A percentile compares a stretch with the other conserved stretches of the same genome.
phyloP scores from a whole-genome alignment of 2,888 invertebrate species.

The Watsonalla cultraria region DNA sequence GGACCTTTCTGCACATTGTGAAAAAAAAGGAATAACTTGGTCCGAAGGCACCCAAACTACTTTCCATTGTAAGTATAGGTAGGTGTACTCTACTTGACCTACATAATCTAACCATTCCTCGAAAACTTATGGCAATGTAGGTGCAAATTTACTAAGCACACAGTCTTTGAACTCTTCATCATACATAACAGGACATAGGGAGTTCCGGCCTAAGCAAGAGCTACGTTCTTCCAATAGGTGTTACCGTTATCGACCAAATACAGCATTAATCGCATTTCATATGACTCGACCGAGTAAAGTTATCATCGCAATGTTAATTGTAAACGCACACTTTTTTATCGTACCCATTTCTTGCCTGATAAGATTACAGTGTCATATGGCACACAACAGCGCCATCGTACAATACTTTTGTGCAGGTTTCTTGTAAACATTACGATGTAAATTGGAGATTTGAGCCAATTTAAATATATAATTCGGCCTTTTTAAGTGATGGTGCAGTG shows the following conservation, averaged over 20 bases:
- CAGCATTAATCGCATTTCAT: slow-evolving; percentile 31
- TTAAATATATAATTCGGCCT: slow-evolving; percentile 12
- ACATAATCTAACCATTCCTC: not conserved
- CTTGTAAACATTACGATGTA: slow-evolving; percentile 22
- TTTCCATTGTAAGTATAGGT: too few species aligned
- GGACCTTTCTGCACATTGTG: too few species aligned
- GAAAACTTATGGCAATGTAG: too few species aligned
- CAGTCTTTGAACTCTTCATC: not conserved
- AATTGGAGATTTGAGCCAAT: slow-evolving; percentile 21
- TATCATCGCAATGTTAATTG: slow-evolving; percentile 65
- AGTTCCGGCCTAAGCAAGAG: not conserved
- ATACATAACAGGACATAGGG: not conserved
- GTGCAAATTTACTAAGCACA: not conserved
- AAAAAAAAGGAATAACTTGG: too few species aligned
- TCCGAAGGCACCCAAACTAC: too few species aligned
- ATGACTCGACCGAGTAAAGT: slow-evolving; percentile 47
- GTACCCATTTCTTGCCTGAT: slow-evolving; percentile 58
- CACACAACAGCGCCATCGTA: slow-evolving; percentile 43
- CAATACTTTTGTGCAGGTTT: slow-evolving; percentile 23
- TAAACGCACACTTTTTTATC: slow-evolving; percentile 63
- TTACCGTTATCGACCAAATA: slow-evolving; percentile 34
- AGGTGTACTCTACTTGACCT: not conserved
- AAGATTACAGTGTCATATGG: slow-evolving; percentile 72
- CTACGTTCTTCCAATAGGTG: slow-evolving; percentile 8
- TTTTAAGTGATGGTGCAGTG: slow-evolving; percentile 54